Evolutionary conservation across 2,113 vertebrate species (phyloP).

Genomic region (Hylia prasina): DNA sequence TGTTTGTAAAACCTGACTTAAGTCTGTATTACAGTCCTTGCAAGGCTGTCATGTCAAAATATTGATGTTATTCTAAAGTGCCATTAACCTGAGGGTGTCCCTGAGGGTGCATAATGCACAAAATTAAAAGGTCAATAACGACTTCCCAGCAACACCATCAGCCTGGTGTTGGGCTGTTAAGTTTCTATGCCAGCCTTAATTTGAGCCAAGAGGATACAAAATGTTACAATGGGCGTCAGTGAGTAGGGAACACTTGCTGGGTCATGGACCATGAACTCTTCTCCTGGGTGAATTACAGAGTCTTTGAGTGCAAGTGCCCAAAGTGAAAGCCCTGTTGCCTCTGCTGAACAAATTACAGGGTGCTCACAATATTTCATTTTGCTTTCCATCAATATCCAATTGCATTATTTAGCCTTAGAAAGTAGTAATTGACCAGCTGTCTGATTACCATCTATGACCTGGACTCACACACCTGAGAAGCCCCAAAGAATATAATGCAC

Average conservation of each 20-base stretch:
- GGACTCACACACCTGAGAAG: neutral
- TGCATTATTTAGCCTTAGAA: neutral
- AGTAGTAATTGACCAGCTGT: neutral
- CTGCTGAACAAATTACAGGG: neutral
- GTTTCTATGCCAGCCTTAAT: neutral
- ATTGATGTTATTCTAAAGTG: neutral
- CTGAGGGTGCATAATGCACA: neutral
- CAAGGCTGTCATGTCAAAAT: neutral
- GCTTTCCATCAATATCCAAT: neutral
- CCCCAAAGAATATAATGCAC: neutral
- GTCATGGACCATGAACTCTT: neutral
- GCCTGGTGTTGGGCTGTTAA: neutral
- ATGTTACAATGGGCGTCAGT: neutral
- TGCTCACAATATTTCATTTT: neutral
- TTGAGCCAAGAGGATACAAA: neutral
- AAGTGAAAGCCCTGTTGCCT: neutral
- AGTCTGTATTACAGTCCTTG: neutral
- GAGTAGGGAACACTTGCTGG: neutral
- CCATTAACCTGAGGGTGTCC: neutral
- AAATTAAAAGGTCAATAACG: neutral
- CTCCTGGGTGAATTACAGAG: neutral
- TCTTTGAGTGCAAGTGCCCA: neutral
- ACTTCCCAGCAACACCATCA: neutral
- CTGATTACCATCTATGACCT: neutral
- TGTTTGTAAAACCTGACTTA: neutral